phyloP scores from a whole-genome alignment of 2,888 invertebrate species.

The Arge pagana region DNA sequence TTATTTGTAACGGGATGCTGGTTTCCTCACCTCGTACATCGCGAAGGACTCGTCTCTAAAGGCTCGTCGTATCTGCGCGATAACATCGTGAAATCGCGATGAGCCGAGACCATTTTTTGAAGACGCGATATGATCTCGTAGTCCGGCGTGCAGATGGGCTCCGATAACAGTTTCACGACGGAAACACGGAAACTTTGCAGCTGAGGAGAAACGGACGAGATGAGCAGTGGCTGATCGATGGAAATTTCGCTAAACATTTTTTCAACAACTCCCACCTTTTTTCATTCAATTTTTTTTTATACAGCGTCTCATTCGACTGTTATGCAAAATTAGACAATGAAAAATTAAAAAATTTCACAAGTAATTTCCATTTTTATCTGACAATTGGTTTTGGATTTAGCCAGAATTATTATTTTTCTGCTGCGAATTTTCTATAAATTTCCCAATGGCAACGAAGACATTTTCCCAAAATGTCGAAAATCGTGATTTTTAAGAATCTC shows the following conservation, averaged over 20 bases:
- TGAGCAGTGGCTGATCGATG: no score
- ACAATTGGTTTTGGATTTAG: no score
- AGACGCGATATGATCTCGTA: slow-evolving; percentile 77
- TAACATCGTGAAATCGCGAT: slow-evolving; percentile 84
- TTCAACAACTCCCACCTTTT: background rate
- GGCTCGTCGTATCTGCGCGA: slow-evolving; percentile 75
- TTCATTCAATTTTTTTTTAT: background rate
- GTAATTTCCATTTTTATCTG: no score
- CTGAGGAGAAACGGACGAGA: slow-evolving; percentile 50
- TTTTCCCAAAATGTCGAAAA: no score
- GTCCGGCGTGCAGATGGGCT: slow-evolving; percentile 73
- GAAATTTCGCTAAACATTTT: no score
- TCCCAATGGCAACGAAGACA: no score
- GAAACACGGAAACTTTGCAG: slow-evolving; percentile 77
- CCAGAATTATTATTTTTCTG: no score
- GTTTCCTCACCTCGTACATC: slow-evolving; percentile 52
- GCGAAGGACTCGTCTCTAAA: slow-evolving; percentile 58
- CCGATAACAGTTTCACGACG: slow-evolving; percentile 74
- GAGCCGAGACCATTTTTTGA: slow-evolving; percentile 83
- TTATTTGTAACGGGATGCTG: slow-evolving; percentile 26
- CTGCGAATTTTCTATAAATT: no score
- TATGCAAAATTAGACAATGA: slow-evolving; percentile 11
- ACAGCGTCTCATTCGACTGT: slow-evolving; percentile 7
- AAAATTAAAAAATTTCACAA: no score
- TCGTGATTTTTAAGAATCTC: no score